These are phyloP conservation scores for Nyctibius bracteatus DNA, from an alignment of 2,113 vertebrate species.

Conservation along the genomic window DNA sequence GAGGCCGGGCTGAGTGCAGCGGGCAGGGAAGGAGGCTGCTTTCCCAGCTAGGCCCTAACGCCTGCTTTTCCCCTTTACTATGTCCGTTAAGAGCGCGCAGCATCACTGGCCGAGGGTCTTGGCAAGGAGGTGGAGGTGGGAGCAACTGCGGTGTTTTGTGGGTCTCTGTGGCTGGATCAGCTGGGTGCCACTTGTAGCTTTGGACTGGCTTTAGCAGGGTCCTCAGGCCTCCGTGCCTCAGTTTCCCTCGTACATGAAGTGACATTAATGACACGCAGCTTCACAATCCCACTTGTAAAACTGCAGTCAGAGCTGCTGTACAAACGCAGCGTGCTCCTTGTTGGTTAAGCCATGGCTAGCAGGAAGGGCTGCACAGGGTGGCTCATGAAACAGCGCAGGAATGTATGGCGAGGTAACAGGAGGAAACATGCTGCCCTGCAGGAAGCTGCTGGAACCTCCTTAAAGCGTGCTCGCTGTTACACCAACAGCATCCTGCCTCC, in stretches of 20 bases:
- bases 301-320: neutral
- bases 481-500: neutral
- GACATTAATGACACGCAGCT: rapidly evolving
- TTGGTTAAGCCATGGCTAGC: neutral
- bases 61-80: neutral
- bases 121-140: neutral
- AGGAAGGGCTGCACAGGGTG: neutral
- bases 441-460: neutral
- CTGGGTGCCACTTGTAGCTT: neutral
- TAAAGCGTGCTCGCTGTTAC: rapidly evolving
- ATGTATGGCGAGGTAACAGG: neutral
- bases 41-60: neutral
- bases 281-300: neutral
- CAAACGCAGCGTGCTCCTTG: rapidly evolving
- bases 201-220: neutral
- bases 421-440: neutral
- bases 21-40: neutral
- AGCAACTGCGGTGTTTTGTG: neutral
- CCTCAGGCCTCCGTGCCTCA: neutral
- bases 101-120: neutral
- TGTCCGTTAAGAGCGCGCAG: neutral
- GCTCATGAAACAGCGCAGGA: rapidly evolving
- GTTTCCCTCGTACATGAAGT: neutral
- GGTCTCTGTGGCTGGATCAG: too few relatives aligned
- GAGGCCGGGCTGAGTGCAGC: neutral